Evolutionary conservation across 2,113 vertebrate genomes (phyloP), one percentile per base, ranked within the genome.

Genomic region (Melanostigma gelatinosum): DNA sequence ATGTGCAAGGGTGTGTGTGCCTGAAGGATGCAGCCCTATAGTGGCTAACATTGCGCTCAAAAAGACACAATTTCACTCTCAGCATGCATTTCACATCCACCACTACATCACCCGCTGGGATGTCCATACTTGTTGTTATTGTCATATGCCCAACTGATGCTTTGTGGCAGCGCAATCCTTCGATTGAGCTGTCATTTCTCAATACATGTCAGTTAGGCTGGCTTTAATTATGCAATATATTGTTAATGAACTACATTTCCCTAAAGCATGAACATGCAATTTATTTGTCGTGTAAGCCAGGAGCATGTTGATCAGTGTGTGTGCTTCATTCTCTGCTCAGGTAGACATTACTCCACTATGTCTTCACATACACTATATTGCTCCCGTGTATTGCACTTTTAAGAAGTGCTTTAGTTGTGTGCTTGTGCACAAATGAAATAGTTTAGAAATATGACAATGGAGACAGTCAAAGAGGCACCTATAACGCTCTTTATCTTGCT

Each of bases 151-250:
- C 16, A 34, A 42, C 24, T 38, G 4, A 62, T 44, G 57, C 62
- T 66, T 44, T 66, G 24, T 61, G 42, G 46, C 42, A 78, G 34
- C 55, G 42, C 11, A 24, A 40, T 36, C 38, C 42, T 50, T 75
- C 44, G 24, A 74, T 50, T 80, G 52, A 61, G 65, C 61, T 75
- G 69, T 68, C 29, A 75, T 68, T 65, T 78, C 78, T 72, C 18
- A 67, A 62, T 32, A 29, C 12, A 58, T 40, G 69, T 75, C 76
- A 72, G 66, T 80, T 34, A 34, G 77, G n/a, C 8, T 63, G 52
- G 46, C 46, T 67, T 72, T 71, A 78, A 65, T 61, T 22, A 69
- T 54, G 40, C 18, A 80, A 64, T 40, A 10, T 6, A 0, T 8
- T 69, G 29, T 52, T 80, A 66, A 67, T 74, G 52, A 80, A 77